Percentiles rank a stretch among this genome's conserved stretches.
Conservation (phyloP, 2,797 vertebrate species). For the Eleutherodactylus coqui region DNA sequence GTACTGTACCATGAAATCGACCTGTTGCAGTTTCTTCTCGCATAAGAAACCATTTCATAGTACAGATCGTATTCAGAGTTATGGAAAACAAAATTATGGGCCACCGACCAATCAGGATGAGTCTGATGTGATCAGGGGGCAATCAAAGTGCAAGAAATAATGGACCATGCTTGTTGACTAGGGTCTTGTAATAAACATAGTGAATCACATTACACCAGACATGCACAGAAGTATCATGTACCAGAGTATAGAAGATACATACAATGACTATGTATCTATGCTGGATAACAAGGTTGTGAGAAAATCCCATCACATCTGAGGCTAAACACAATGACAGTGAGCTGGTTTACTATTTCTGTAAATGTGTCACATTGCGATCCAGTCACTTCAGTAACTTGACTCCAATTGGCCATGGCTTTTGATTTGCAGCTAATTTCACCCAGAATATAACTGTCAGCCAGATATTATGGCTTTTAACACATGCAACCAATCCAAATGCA, state of each 20-base stretch:
- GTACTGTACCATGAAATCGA: neutral
- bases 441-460: slow-evolving; percentile 19
- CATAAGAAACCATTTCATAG: neutral
- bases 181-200: neutral
- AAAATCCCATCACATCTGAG: neutral
- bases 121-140: neutral
- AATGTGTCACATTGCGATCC: slow-evolving; percentile 4
- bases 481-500: slow-evolving; percentile 55
- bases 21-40: neutral
- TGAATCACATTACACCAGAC: neutral
- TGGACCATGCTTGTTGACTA: neutral
- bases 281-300: neutral
- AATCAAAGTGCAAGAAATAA: neutral
- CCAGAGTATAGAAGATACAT: neutral
- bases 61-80: too few species aligned
- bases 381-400: neutral
- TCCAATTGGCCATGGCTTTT: slow-evolving; percentile 2
- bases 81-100: too few species aligned
- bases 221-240: neutral
- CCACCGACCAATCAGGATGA: neutral
- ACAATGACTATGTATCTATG: neutral
- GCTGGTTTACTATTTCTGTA: neutral
- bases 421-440: neutral
- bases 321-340: neutral
- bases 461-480: slow-evolving; percentile 17